Evolutionary conservation across 2,888 invertebrate species (phyloP).

Genomic region (Plusia festucae): DNA sequence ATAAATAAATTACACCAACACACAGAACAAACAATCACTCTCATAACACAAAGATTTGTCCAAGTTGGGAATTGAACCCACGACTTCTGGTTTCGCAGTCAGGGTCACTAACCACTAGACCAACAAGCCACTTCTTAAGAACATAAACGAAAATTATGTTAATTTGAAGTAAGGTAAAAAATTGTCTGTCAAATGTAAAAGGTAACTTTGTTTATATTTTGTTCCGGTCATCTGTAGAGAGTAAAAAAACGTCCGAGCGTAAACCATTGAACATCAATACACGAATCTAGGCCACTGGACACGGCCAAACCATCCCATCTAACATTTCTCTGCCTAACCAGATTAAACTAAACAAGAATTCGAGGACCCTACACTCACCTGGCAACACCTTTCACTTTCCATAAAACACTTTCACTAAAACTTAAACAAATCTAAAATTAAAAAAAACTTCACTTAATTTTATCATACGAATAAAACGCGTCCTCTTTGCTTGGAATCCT

Average conservation of each 20-base stretch:
- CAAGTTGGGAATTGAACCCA: too few relatives aligned
- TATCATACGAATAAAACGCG: conserved; percentile 38
- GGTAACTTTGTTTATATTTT: neutral
- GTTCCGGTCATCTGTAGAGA: conserved; percentile 7
- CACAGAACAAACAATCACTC: too few relatives aligned
- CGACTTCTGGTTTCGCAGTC: too few relatives aligned
- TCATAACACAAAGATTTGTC: too few relatives aligned
- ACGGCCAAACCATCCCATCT: conserved; percentile 64
- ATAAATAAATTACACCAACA: too few relatives aligned
- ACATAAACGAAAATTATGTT: too few relatives aligned
- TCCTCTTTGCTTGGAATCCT: conserved; percentile 47
- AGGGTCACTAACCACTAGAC: too few relatives aligned
- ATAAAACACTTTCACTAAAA: conserved; percentile 82
- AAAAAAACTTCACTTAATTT: conserved; percentile 50
- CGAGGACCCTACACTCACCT: conserved; percentile 73
- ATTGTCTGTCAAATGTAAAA: too few relatives aligned
- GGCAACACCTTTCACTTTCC: conserved; percentile 83
- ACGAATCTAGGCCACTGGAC: conserved; percentile 62
- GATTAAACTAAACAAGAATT: conserved; percentile 72
- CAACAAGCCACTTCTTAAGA: too few relatives aligned
- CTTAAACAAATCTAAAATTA: conserved; percentile 50
- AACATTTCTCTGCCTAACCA: conserved; percentile 64
- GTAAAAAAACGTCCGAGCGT: conserved; percentile 2
- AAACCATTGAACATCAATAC: conserved; percentile 24
- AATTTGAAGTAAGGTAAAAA: too few relatives aligned